These are phyloP conservation scores for Euthynnus affinis DNA, from an alignment of 2,797 vertebrate species.

Conservation along the genomic window DNA sequence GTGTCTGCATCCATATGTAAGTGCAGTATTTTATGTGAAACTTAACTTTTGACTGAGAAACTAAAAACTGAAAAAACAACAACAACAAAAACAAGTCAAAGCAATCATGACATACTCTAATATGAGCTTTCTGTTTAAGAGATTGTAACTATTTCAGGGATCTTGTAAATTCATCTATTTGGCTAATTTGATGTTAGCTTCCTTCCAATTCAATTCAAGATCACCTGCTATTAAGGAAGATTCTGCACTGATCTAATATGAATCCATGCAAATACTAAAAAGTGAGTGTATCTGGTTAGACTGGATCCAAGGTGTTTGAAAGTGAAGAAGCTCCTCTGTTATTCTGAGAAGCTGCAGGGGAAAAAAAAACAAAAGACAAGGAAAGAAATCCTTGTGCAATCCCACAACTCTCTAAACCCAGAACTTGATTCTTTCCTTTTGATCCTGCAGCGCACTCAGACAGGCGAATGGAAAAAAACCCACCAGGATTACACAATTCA, in stretches of 20 bases:
- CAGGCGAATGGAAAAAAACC: constrained; percentile 22
- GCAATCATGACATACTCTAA: background rate
- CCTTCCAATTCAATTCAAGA: background rate
- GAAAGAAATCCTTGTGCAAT: constrained; percentile 51
- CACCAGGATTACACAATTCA: constrained; percentile 36
- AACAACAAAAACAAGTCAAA: background rate
- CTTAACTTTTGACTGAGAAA: background rate
- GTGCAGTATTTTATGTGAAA: too few relatives aligned
- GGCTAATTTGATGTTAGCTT: background rate
- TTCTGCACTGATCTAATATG: background rate
- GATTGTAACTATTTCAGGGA: background rate
- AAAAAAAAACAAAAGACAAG: too few relatives aligned
- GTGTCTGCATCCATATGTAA: too few relatives aligned
- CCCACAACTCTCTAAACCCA: constrained; percentile 58
- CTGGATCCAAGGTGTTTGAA: background rate
- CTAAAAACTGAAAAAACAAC: too few relatives aligned
- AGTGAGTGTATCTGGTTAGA: background rate
- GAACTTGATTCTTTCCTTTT: constrained; percentile 48
- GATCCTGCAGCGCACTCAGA: constrained; percentile 54
- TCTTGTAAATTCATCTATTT: background rate
- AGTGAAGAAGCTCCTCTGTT: constrained; percentile 26
- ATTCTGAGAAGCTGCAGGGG: constrained; percentile 38
- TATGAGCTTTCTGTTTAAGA: background rate
- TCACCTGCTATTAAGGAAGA: constrained; percentile 14
- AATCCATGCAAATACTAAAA: background rate